These are phyloP conservation scores for Calliopum simillimum DNA, from an alignment of 2,888 invertebrate genomes.

Conservation along the genomic window DNA sequence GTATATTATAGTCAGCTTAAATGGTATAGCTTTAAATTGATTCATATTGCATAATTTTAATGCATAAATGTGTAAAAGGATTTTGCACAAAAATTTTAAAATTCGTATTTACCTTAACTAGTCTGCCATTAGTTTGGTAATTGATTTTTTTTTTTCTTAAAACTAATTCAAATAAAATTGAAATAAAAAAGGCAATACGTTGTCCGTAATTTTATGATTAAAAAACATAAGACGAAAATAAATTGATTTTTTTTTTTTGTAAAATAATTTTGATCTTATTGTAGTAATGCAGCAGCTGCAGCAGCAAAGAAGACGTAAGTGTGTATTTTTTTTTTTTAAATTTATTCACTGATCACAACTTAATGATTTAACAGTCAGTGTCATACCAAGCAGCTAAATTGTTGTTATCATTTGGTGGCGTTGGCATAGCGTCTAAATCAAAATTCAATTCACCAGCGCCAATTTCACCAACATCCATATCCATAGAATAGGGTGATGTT, in stretches of 20 bases:
- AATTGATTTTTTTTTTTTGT: not conserved
- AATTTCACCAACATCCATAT: slow-evolving; percentile 87
- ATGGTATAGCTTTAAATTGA: too few species aligned
- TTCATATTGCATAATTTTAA: too few species aligned
- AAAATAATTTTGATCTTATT: slow-evolving; percentile 24
- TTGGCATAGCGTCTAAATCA: slow-evolving; percentile 80
- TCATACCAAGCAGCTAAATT: slow-evolving; percentile 98
- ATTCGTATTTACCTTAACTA: too few species aligned
- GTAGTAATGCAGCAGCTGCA: slow-evolving; percentile 34
- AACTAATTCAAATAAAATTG: too few species aligned
- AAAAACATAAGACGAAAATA: too few species aligned
- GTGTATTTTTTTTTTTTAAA: not conserved
- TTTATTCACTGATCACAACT: slow-evolving; percentile 8
- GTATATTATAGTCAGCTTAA: too few species aligned
- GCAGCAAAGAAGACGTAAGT: slow-evolving; percentile 30
- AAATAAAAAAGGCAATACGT: too few species aligned
- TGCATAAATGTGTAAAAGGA: too few species aligned
- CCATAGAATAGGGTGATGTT: slow-evolving; percentile 80
- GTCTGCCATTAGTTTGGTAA: too few species aligned
- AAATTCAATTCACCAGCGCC: slow-evolving; percentile 81
- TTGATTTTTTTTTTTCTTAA: too few species aligned
- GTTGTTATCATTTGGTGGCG: slow-evolving; percentile 89
- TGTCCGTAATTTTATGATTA: too few species aligned
- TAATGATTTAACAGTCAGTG: slow-evolving; percentile 85
- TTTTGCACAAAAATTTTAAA: too few species aligned